These are phyloP conservation scores for Fregetta grallaria DNA, from an alignment of 2,113 vertebrate species.

Conservation along the genomic window DNA sequence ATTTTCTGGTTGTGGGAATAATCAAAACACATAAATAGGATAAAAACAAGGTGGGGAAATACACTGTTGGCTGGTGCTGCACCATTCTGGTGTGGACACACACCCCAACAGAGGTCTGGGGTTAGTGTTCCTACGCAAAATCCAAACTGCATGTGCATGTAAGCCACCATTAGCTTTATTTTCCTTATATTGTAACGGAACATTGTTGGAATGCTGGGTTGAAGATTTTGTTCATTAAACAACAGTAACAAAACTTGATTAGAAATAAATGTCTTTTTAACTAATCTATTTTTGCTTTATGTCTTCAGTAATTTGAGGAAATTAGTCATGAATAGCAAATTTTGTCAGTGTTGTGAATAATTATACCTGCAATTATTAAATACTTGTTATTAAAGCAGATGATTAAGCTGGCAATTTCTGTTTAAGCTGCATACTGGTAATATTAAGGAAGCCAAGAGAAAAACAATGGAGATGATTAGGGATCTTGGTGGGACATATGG, in stretches of 20 bases:
- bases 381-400: slow-evolving; percentile 4
- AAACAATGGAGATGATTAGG: background rate
- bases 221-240: slow-evolving; percentile 2
- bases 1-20: background rate
- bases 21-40: background rate
- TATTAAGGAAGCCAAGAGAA: background rate
- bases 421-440: background rate
- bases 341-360: slow-evolving; percentile 20
- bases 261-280: background rate
- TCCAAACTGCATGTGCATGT: background rate
- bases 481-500: background rate
- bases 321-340: slow-evolving; percentile 17
- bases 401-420: background rate
- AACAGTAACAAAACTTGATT: background rate
- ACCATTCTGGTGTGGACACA: background rate
- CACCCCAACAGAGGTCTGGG: background rate
- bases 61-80: background rate
- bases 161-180: background rate
- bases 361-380: slow-evolving; percentile 25
- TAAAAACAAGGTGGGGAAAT: background rate
- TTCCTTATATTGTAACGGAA: background rate
- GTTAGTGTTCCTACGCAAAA: background rate
- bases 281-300: background rate
- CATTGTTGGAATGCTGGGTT: background rate
- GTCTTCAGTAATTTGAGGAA: slow-evolving; percentile 11